Percentiles rank a stretch among this genome's conserved stretches.
Evolutionary conservation across 1,140 invertebrate genomes (phyloP).

Genomic region (Chlorops oryzae): DNA sequence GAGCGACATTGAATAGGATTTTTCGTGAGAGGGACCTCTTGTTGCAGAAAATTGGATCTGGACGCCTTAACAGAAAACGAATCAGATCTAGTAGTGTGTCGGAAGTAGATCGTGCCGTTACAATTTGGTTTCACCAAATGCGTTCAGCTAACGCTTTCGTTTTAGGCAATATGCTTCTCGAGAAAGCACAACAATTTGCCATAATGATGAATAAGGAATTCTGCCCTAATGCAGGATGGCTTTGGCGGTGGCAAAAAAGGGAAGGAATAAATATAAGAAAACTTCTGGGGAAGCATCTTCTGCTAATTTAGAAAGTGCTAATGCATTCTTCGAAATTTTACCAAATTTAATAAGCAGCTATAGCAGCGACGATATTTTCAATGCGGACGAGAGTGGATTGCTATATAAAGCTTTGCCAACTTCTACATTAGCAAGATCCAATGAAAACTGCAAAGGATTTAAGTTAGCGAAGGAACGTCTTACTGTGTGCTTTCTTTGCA

Average conservation of each 20-base stretch:
- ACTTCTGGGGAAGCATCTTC: not conserved
- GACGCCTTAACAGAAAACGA: too few species aligned
- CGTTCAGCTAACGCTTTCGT: not conserved
- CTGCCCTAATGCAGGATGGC: not conserved
- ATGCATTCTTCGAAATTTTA: not conserved
- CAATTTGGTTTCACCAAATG: too few species aligned
- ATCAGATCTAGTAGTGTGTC: not conserved
- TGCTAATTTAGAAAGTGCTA: not conserved
- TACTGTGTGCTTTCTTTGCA: not conserved
- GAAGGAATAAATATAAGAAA: not conserved
- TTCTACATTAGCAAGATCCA: too few species aligned
- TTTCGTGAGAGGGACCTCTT: too few species aligned
- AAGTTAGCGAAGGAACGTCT: not conserved
- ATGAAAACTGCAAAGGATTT: not conserved
- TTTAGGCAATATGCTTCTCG: not conserved
- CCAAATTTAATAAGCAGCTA: not conserved
- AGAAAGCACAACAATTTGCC: not conserved
- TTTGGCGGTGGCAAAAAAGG: not conserved
- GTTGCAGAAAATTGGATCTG: too few species aligned
- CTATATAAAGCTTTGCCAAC: constrained; percentile 2
- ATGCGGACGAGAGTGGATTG: not conserved
- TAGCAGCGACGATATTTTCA: not conserved
- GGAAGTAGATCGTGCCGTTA: not conserved
- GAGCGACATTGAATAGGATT: too few species aligned
- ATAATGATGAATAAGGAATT: not conserved